These are phyloP conservation scores for Macropus fuliginosus DNA, from an alignment of 2,797 vertebrate genomes.

Conservation along the genomic window DNA sequence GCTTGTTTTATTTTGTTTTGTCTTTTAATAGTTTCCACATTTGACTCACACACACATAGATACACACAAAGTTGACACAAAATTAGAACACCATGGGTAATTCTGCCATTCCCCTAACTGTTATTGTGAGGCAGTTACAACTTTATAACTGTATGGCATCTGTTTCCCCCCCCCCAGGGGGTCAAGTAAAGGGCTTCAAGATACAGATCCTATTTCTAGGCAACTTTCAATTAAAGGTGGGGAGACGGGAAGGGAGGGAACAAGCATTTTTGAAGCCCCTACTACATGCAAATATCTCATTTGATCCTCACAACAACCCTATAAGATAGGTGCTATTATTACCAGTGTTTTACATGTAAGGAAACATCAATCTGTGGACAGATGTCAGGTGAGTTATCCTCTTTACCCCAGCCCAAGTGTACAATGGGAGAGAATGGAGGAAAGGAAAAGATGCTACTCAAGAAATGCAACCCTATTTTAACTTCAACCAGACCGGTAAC, in stretches of 20 bases:
- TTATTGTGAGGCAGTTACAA: constrained; percentile 63
- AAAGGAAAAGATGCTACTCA: background rate
- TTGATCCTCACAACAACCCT: background rate
- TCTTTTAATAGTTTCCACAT: constrained; percentile 1
- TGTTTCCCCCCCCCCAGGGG: background rate
- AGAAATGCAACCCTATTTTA: background rate
- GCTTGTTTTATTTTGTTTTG: background rate
- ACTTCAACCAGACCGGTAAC: too few species aligned
- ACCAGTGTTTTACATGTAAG: background rate
- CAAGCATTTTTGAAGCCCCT: background rate
- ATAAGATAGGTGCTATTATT: background rate
- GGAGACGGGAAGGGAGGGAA: background rate
- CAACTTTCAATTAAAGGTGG: background rate
- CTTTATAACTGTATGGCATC: background rate
- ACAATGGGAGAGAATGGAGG: background rate
- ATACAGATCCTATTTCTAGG: background rate
- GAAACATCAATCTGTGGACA: background rate
- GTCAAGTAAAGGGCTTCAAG: background rate
- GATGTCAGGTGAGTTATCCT: background rate
- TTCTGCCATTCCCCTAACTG: background rate
- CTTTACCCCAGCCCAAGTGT: background rate
- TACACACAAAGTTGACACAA: background rate
- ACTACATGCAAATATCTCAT: background rate
- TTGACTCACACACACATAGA: constrained; percentile 50
- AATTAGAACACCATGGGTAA: constrained; percentile 63